A percentile compares a stretch with the other conserved stretches of the same genome.
These are phyloP conservation scores for Butastur rufipennis DNA, from an alignment of 2,113 vertebrate species.

Conservation along the genomic window DNA sequence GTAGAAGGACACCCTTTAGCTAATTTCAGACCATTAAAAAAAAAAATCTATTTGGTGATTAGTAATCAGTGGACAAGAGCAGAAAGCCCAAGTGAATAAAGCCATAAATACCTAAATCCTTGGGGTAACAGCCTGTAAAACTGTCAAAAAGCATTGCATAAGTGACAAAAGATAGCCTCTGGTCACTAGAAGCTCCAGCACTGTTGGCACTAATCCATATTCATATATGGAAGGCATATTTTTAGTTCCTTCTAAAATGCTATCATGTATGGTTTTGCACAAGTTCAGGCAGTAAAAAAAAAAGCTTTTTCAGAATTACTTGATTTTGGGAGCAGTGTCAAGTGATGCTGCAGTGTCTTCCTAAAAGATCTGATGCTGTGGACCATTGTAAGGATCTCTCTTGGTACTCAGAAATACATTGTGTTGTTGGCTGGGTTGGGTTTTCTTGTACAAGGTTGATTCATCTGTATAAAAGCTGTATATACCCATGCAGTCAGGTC, in stretches of 20 bases:
- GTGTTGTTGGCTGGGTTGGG: background rate
- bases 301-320: background rate
- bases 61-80: constrained; percentile 47
- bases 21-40: constrained; percentile 57
- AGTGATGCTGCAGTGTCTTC: background rate
- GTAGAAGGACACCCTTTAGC: constrained; percentile 47
- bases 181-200: constrained; percentile 20
- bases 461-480: background rate
- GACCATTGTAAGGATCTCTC: background rate
- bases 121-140: constrained; percentile 72
- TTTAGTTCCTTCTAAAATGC: constrained; percentile 29
- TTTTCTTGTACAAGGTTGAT: background rate
- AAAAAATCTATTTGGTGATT: constrained; percentile 52
- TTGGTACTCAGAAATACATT: background rate
- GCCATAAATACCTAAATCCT: constrained; percentile 70
- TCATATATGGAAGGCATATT: background rate
- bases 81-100: constrained; percentile 59
- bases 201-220: background rate
- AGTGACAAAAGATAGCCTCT: constrained; percentile 58
- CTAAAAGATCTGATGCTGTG: background rate
- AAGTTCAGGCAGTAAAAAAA: background rate
- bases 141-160: constrained; percentile 71
- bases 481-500: background rate
- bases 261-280: background rate
- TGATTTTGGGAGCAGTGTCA: background rate